These are phyloP conservation scores for Hipposideros larvatus DNA, from an alignment of 2,797 vertebrate species.

Conservation along the genomic window DNA sequence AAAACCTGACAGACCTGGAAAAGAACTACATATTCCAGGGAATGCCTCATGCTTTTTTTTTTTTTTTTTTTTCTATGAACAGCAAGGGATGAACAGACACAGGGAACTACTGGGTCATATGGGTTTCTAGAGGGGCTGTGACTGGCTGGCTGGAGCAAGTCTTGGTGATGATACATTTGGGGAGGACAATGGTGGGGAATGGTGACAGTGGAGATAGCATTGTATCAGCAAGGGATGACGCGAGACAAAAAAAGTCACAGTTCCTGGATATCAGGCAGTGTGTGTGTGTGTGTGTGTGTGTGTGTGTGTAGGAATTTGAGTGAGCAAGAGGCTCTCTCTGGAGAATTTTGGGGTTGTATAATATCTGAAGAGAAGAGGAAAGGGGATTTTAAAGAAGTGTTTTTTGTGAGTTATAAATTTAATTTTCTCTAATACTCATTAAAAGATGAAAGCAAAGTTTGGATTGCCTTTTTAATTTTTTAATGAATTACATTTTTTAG, in stretches of 20 bases:
- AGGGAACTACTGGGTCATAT: neutral
- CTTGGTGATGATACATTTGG: neutral
- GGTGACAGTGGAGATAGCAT: neutral
- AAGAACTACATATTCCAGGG: neutral
- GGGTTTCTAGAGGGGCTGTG: neutral
- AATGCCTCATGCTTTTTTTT: neutral
- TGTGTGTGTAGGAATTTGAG: neutral
- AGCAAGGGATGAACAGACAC: neutral
- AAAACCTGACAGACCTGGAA: neutral
- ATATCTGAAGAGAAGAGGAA: neutral
- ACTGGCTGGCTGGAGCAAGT: neutral
- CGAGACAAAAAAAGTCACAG: neutral
- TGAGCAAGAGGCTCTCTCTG: neutral
- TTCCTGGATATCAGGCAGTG: neutral
- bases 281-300: no score
- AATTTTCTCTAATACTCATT: neutral
- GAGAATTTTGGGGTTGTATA: neutral
- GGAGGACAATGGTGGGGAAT: neutral
- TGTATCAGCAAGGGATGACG: neutral
- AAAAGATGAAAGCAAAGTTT: conserved; percentile 22
- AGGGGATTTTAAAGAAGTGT: neutral
- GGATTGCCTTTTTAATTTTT: neutral
- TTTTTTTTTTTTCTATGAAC: neutral
- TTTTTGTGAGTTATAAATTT: conserved; percentile 5
- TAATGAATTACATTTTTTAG: neutral